phyloP scores from a whole-genome alignment of 1,140 invertebrate species.

The Drosophila lacertosa region DNA sequence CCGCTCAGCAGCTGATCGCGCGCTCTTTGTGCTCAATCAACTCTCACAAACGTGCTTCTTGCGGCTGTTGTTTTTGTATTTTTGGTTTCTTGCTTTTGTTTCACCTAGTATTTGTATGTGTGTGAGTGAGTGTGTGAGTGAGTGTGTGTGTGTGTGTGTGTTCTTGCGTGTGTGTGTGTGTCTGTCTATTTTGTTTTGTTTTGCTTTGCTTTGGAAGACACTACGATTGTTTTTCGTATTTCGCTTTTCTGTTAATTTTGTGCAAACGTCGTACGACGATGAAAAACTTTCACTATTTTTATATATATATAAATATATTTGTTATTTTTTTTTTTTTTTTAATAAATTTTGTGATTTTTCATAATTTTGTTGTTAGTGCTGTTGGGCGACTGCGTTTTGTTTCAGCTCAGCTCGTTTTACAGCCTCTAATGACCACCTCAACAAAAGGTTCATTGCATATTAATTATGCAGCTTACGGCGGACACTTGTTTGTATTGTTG shows the following conservation, averaged over 20 bases:
- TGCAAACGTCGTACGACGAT: constrained; percentile 57
- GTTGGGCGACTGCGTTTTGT: constrained; percentile 43
- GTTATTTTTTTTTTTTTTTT: constrained; percentile 39
- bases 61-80: constrained; percentile 4
- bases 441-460: constrained; percentile 68
- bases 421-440: constrained; percentile 64
- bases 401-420: constrained; percentile 34
- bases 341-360: constrained; percentile 77
- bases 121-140: no score
- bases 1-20: constrained; percentile 24
- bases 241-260: constrained; percentile 73
- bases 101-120: no score
- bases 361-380: constrained; percentile 62
- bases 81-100: constrained; percentile 8
- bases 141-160: not conserved
- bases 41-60: constrained; percentile 9
- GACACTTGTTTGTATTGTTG: constrained; percentile 38
- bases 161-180: not conserved
- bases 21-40: not conserved
- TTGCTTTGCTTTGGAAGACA: constrained; percentile 49
- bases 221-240: constrained; percentile 69
- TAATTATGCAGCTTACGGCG: constrained; percentile 49
- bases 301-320: not conserved
- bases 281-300: constrained; percentile 71
- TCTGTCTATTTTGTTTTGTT: constrained; percentile 33